phyloP scores from a whole-genome alignment of 92 coral and sea anemone genomes.

The Epizoanthus ramosus region DNA sequence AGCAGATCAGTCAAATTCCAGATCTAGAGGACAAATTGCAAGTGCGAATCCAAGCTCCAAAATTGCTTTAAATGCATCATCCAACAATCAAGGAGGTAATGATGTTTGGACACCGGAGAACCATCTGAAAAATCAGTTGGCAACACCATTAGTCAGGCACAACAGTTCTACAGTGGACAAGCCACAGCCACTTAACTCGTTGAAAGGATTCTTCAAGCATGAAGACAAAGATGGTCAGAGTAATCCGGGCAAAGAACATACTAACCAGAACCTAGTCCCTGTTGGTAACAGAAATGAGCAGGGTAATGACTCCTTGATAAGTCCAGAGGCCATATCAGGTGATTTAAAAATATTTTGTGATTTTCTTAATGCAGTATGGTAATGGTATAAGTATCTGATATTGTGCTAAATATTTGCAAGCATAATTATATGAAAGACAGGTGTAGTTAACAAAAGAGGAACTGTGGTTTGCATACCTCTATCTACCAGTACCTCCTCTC shows the following conservation, averaged over 20 bases:
- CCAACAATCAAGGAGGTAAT: background rate
- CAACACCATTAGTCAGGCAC: background rate
- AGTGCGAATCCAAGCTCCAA: background rate
- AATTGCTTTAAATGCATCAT: background rate
- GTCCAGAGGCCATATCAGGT: constrained; percentile 4
- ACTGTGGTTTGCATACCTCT: no score
- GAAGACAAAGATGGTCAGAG: constrained; percentile 32
- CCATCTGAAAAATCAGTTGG: background rate
- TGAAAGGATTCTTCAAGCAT: constrained; percentile 72
- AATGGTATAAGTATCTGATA: no score
- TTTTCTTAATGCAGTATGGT: background rate
- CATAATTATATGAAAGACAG: no score
- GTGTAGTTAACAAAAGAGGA: no score
- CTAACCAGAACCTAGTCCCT: background rate
- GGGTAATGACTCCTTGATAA: constrained; percentile 2
- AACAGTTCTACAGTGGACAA: constrained; percentile 36
- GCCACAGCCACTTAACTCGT: constrained; percentile 21
- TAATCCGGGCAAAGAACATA: background rate
- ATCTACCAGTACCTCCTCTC: no score
- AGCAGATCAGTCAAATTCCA: background rate
- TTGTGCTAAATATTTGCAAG: no score
- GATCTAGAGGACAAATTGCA: constrained; percentile 4
- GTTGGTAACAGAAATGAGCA: background rate
- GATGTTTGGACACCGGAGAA: background rate
- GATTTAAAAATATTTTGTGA: background rate